A percentile compares a stretch with the other conserved stretches of the same genome.
These are phyloP conservation scores for Anser brachyrhynchus DNA, from an alignment of 2,113 vertebrate species.

Conservation along the genomic window DNA sequence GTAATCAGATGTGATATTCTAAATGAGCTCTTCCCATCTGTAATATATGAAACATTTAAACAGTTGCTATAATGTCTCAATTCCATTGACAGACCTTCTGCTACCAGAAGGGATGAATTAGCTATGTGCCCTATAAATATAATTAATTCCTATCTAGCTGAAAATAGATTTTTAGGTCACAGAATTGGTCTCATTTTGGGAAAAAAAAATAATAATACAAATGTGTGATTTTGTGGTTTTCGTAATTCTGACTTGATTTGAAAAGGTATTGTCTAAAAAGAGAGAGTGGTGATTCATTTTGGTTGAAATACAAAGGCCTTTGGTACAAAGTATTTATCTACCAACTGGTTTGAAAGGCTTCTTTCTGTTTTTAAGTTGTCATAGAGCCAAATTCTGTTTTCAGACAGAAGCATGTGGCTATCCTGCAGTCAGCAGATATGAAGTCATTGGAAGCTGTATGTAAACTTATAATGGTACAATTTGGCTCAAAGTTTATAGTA, in stretches of 20 bases:
- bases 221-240: neutral
- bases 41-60: neutral
- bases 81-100: neutral
- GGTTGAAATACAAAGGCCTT: conserved; percentile 5
- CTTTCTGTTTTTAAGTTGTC: conserved; percentile 8
- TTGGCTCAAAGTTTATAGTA: neutral
- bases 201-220: neutral
- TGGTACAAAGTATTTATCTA: conserved; percentile 9
- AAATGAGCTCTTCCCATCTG: neutral
- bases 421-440: neutral
- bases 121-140: neutral
- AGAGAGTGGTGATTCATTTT: neutral
- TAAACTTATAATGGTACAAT: neutral
- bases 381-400: neutral
- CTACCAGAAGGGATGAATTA: neutral
- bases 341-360: conserved; percentile 6
- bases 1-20: neutral
- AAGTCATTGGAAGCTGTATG: neutral
- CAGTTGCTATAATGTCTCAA: neutral
- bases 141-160: neutral
- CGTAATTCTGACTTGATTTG: neutral
- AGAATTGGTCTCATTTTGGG: neutral
- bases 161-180: neutral
- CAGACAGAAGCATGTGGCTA: neutral
- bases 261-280: neutral